A percentile compares a stretch with the other conserved stretches of the same genome.
Conservation (phyloP, 2,113 vertebrate genomes). For the Apodemus sylvaticus region DNA sequence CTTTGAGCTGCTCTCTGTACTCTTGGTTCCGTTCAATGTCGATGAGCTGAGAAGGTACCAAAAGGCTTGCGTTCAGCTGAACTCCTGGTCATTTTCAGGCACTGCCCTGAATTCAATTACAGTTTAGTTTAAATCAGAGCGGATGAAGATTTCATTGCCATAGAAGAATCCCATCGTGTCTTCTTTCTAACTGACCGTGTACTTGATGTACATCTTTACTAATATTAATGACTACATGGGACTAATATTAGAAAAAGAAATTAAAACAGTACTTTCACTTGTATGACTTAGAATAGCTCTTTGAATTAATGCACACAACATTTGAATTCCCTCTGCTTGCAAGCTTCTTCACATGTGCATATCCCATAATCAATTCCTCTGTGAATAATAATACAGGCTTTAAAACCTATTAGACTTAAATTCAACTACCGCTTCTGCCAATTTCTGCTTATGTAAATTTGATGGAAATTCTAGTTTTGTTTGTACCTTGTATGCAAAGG, state of each 20-base stretch:
- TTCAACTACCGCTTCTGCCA: background rate
- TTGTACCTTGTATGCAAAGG: constrained; percentile 30
- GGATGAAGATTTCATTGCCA: background rate
- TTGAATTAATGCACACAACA: background rate
- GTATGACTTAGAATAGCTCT: background rate
- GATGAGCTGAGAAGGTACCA: background rate
- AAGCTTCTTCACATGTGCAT: background rate
- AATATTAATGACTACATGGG: background rate
- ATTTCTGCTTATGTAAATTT: constrained; percentile 16
- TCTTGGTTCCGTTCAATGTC: constrained; percentile 33
- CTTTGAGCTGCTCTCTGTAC: background rate
- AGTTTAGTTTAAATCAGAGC: constrained; percentile 48
- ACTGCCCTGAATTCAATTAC: background rate
- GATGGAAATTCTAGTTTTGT: background rate
- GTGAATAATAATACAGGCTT: background rate
- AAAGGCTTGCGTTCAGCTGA: background rate
- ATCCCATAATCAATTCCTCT: background rate
- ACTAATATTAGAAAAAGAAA: background rate
- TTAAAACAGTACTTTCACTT: constrained; percentile 15
- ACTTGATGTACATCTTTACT: constrained; percentile 27
- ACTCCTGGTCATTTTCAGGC: constrained; percentile 14
- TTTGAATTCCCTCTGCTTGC: background rate
- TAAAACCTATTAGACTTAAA: background rate
- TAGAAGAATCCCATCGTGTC: constrained; percentile 7
- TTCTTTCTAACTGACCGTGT: constrained; percentile 16